A percentile compares a stretch with the other conserved stretches of the same genome.
These are phyloP conservation scores for Campoplex capitator DNA, from an alignment of 2,888 invertebrate genomes.

Conservation along the genomic window DNA sequence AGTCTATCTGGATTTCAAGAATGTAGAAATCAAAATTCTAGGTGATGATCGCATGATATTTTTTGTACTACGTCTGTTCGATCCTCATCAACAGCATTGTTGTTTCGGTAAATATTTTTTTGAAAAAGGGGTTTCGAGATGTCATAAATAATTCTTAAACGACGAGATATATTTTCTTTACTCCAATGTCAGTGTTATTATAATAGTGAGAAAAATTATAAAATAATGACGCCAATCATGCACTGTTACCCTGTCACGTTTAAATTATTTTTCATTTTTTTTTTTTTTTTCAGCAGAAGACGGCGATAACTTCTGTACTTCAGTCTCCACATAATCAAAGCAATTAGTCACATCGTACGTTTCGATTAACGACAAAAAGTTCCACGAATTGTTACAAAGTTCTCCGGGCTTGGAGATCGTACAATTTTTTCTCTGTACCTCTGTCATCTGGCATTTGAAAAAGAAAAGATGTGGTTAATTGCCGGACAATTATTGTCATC, in stretches of 20 bases:
- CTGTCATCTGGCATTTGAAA: not conserved
- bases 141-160: no score
- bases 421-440: not conserved
- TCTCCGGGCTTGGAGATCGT: not conserved
- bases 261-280: constrained; percentile 24
- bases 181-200: constrained; percentile 43
- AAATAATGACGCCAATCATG: constrained; percentile 54
- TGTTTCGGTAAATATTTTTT: not conserved
- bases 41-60: not conserved
- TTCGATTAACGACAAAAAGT: constrained; percentile 33
- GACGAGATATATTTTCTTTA: not conserved
- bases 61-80: not conserved
- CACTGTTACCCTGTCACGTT: constrained; percentile 22
- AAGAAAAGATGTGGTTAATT: constrained; percentile 21
- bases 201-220: constrained; percentile 39
- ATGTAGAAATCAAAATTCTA: not conserved
- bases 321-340: constrained; percentile 32
- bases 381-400: constrained; percentile 23
- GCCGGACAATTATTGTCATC: constrained; percentile 29
- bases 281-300: constrained; percentile 10
- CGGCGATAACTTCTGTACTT: constrained; percentile 8
- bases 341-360: constrained; percentile 30
- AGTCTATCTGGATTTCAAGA: not conserved
- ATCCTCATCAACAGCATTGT: not conserved
- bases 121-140: not conserved